phyloP scores from a whole-genome alignment of 2,888 invertebrate genomes.

The Criorhina ranunculi region DNA sequence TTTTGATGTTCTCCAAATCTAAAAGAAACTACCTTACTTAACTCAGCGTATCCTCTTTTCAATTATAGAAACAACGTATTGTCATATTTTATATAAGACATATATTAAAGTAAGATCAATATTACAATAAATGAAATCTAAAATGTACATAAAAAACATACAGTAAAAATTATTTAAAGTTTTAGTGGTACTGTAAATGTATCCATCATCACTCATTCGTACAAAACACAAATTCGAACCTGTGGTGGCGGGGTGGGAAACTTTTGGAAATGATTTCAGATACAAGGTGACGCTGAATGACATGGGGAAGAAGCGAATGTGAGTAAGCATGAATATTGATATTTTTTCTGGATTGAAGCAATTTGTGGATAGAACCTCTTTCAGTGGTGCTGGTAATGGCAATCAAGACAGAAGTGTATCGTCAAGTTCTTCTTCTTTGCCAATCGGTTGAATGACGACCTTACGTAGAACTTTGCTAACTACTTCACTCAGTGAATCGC shows the following conservation, averaged over 20 bases:
- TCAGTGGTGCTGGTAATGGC: conserved; percentile 24
- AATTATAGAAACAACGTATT: conserved; percentile 32
- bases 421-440: conserved; percentile 96
- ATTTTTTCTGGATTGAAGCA: conserved; percentile 27
- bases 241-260: conserved; percentile 27
- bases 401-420: conserved; percentile 94
- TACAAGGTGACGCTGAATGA: conserved; percentile 17
- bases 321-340: conserved; percentile 42
- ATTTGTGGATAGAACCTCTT: conserved; percentile 20
- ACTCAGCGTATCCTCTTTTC: no score
- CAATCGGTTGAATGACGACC: conserved; percentile 89
- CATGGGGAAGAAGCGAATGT: conserved; percentile 26
- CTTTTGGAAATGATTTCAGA: conserved; percentile 24
- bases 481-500: conserved; percentile 95
- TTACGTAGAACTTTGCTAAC: conserved; percentile 95
- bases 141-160: conserved; percentile 76
- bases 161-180: conserved; percentile 62
- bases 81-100: conserved; percentile 76
- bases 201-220: conserved; percentile 56
- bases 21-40: no score
- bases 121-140: conserved; percentile 74
- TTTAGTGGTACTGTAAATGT: conserved; percentile 60
- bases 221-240: conserved; percentile 49
- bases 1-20: no score
- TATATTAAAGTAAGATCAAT: conserved; percentile 75